Evolutionary conservation across 2,797 vertebrate genomes (phyloP).

Genomic region (Thamnophis elegans): DNA sequence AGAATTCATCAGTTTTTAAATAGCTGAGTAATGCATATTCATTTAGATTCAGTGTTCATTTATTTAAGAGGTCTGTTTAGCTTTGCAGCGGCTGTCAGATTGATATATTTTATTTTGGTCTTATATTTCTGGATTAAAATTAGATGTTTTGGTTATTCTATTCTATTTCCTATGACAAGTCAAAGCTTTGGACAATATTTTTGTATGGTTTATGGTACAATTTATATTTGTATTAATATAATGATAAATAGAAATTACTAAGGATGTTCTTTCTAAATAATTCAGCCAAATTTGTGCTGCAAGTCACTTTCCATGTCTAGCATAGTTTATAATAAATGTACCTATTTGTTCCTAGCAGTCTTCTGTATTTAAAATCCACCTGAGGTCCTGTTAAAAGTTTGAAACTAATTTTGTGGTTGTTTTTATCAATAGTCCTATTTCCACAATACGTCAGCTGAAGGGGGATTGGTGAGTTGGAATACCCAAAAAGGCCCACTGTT

Average conservation of each 20-base stretch:
- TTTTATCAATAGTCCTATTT: not conserved
- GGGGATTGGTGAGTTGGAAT: not conserved
- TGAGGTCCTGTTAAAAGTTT: not conserved
- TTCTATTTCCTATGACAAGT: not conserved
- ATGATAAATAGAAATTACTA: not conserved
- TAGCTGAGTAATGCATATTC: not conserved
- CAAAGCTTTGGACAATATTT: not conserved
- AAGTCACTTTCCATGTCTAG: not conserved
- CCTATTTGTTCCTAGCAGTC: not conserved
- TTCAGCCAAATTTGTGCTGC: not conserved
- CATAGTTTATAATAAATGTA: not conserved
- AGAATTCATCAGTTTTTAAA: not conserved
- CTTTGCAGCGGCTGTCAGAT: not conserved
- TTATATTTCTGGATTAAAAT: not conserved
- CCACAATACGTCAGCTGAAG: not conserved
- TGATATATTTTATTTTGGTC: not conserved
- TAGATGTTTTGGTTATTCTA: not conserved
- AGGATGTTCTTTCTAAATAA: not conserved
- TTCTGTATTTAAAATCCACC: not conserved
- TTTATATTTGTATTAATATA: slow-evolving; percentile 7
- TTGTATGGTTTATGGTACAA: not conserved
- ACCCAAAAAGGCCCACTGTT: not conserved
- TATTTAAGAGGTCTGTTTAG: not conserved
- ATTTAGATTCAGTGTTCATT: not conserved
- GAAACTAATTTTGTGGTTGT: not conserved